Evolutionary conservation across 2,113 vertebrate species (phyloP), one percentile per base, ranked within the genome.

Genomic region (Planiliza haematocheilus): DNA sequence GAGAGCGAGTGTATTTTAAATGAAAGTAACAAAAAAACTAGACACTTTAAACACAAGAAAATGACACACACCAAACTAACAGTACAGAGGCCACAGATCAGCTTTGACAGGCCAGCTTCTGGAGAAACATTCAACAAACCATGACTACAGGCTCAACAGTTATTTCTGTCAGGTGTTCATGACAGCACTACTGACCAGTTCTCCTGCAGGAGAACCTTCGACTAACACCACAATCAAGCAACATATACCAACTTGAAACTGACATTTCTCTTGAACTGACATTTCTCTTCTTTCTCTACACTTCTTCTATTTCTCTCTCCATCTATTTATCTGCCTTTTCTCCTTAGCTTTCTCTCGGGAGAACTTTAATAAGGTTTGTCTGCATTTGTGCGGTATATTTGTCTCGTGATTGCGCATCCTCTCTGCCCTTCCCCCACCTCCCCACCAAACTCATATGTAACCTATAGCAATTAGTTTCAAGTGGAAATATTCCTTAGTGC

Each of bases 401-500:
- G 96, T 97, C 96, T 96, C 96, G 95, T 97, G 95, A 95, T 93
- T 94, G 93, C 94, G 94, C 96, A 96, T 96, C 94, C 93, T 94
- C 94, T 94, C 93, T 90, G 87, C 91, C 94, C 66, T 93, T 95
- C 93, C 85, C 94, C 94, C 81, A 2, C 5, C 24, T 94, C 94
- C 79, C 94, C 85, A 2, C 94, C 85, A 51, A 77, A 95, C 94
- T 95, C 95, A 97, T 97, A 95, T 96, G 94, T 97, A 96, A 95
- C 91, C 93, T 95, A 93, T 96, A 96, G 97, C 95, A 93, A 94
- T 94, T 98, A 97, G 97, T 95, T 96, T 96, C 87, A 93, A 95
- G 95, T 97, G 93, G 93, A 96, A 96, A 95, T 97, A 96, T 96
- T 95, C 95, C 92, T 95, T 94, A 96, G 94, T 96, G 97, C 96